phyloP scores from a whole-genome alignment of 2,888 invertebrate species.

The Drosophila anomalata region DNA sequence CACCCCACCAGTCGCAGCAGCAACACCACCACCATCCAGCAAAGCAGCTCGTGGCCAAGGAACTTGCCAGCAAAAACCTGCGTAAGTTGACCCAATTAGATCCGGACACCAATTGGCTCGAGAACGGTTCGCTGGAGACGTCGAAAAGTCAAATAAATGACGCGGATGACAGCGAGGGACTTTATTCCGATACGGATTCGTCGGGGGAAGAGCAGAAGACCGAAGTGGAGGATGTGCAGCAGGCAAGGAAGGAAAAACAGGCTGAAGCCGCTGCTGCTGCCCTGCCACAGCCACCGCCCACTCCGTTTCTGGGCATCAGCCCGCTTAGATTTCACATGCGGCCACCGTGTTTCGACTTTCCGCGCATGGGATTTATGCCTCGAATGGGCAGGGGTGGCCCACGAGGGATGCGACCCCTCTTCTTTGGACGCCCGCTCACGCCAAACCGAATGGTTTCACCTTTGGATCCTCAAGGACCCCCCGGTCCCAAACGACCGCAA shows the following conservation, averaged over 20 bases:
- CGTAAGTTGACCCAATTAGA: constrained; percentile 56
- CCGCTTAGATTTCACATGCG: constrained; percentile 65
- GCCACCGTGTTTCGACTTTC: constrained; percentile 54
- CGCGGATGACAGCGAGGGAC: constrained; percentile 65
- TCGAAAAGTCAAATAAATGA: constrained; percentile 35
- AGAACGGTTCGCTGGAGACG: constrained; percentile 33
- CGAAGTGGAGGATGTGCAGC: constrained; percentile 62
- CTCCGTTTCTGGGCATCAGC: constrained; percentile 49
- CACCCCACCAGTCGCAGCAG: constrained; percentile 66
- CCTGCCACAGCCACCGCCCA: constrained; percentile 41
- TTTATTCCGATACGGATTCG: constrained; percentile 69
- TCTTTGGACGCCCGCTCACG: constrained; percentile 49
- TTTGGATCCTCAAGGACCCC: constrained; percentile 40
- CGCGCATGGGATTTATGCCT: constrained; percentile 63
- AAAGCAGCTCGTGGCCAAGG: constrained; percentile 60
- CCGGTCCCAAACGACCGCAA: constrained; percentile 33
- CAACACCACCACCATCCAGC: constrained; percentile 16
- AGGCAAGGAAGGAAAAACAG: constrained; percentile 65
- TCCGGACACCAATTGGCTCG: constrained; percentile 68
- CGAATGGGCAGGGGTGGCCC: constrained; percentile 67
- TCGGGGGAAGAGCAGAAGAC: constrained; percentile 54
- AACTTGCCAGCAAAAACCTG: constrained; percentile 57
- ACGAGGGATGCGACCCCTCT: constrained; percentile 65
- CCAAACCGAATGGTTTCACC: constrained; percentile 39
- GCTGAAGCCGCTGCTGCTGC: constrained; percentile 67